These are phyloP conservation scores for Pampusana beccarii DNA, from an alignment of 2,113 vertebrate genomes.

Conservation along the genomic window DNA sequence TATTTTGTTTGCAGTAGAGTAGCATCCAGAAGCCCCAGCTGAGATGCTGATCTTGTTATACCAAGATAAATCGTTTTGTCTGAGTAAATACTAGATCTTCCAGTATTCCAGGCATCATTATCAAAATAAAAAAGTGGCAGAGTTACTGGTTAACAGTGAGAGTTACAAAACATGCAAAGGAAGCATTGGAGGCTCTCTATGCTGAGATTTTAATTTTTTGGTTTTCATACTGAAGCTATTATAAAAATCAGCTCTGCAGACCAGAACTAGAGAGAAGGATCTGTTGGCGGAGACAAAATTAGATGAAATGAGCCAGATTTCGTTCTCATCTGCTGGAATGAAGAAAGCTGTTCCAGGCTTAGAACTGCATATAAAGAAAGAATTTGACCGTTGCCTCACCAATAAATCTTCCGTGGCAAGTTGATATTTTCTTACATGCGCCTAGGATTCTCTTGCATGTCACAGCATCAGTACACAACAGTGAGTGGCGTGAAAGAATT, in stretches of 20 bases:
- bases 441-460: not conserved
- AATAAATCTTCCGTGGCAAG: not conserved
- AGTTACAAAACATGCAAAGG: conserved; percentile 6
- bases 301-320: conserved; percentile 64
- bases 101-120: not conserved
- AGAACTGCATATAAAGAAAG: not conserved
- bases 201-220: not conserved
- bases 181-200: not conserved
- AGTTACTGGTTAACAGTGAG: conserved; percentile 13
- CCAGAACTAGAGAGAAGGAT: conserved; percentile 53
- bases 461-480: not conserved
- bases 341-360: conserved; percentile 47
- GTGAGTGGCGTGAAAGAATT: not conserved
- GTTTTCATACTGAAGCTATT: conserved; percentile 8
- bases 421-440: not conserved
- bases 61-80: conserved; percentile 18
- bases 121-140: not conserved
- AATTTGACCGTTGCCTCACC: not conserved
- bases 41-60: conserved; percentile 39
- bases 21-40: conserved; percentile 31
- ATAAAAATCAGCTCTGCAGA: conserved; percentile 46
- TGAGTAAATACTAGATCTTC: not conserved
- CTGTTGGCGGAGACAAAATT: conserved; percentile 60
- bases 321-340: conserved; percentile 48
- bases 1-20: conserved; percentile 16